Conservation (phyloP, 2,888 invertebrate species). For the Lamellibrachia columna region DNA sequence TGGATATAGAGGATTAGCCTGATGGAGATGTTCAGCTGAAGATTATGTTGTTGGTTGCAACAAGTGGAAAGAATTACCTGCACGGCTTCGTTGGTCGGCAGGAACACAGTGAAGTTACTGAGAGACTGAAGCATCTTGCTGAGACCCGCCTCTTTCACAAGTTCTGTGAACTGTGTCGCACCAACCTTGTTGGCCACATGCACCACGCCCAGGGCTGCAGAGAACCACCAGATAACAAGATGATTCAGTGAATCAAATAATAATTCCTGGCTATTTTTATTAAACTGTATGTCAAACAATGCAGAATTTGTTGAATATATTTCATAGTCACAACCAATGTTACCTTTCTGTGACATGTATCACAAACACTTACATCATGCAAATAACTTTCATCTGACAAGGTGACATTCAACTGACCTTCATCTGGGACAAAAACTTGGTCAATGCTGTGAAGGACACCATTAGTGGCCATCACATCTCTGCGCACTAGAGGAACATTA, state of each 20-base stretch:
- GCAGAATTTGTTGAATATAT: not conserved
- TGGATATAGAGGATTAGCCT: too few relatives aligned
- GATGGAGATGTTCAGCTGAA: not conserved
- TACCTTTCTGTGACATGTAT: not conserved
- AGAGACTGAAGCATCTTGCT: slow-evolving; percentile 61
- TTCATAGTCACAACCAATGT: not conserved
- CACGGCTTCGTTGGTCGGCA: slow-evolving; percentile 68
- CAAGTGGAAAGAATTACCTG: slow-evolving; percentile 48
- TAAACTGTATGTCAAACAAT: not conserved
- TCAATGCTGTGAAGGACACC: slow-evolving; percentile 80
- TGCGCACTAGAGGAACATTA: slow-evolving; percentile 66
- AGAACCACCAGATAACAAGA: not conserved
- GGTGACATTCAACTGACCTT: slow-evolving; percentile 63
- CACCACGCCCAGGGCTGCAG: slow-evolving; percentile 65
- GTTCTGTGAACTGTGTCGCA: slow-evolving; percentile 72
- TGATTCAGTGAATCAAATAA: not conserved
- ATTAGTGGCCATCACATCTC: slow-evolving; percentile 76
- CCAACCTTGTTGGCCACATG: slow-evolving; percentile 72
- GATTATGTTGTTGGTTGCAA: not conserved
- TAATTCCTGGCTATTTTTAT: not conserved
- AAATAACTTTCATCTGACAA: not conserved
- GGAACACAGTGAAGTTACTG: slow-evolving; percentile 68
- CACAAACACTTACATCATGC: not conserved
- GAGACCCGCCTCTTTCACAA: slow-evolving; percentile 66
- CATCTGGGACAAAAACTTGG: slow-evolving; percentile 74